Evolutionary conservation across 2,113 vertebrate genomes (phyloP), one percentile per base, ranked within the genome.

Genomic region (Erinaceus europaeus): DNA sequence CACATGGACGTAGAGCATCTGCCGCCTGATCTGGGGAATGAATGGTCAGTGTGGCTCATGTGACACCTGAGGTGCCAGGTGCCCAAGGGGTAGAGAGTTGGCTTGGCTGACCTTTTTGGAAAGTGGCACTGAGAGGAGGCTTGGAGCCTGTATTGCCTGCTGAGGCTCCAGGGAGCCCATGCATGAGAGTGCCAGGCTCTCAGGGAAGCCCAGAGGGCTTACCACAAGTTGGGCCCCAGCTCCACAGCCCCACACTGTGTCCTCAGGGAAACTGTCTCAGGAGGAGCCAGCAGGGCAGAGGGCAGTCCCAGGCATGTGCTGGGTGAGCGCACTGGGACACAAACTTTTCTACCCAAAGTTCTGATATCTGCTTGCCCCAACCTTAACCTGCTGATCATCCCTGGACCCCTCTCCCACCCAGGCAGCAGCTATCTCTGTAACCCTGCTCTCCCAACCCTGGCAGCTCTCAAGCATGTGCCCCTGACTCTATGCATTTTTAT

Each of bases 401-500:
- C n/a, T n/a, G n/a, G n/a, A n/a, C n/a, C n/a, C n/a, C n/a, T n/a
- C n/a, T n/a, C n/a, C n/a, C n/a, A n/a, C n/a, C n/a, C n/a, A n/a
- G n/a, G n/a, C n/a, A n/a, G n/a, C n/a, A n/a, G n/a, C n/a, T n/a
- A n/a, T n/a, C n/a, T n/a, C n/a, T n/a, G n/a, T n/a, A n/a, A n/a
- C n/a, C n/a, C n/a, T n/a, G n/a, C n/a, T n/a, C n/a, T n/a, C n/a
- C n/a, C n/a, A n/a, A n/a, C n/a, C n/a, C n/a, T n/a, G 83, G 46
- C 76, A 46, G 69, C 72, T 69, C 46, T 73, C 84, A 17, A 46
- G 76, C 61, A 14, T 27, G 38, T 88, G 87, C 57, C 67, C 65
- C 36, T 46, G 82, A 40, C 46, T 65, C 6, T 3, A 5, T 67
- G 38, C 52, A 38, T 83, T 94, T 91, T 88, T 83, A 87, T 89